A percentile compares a stretch with the other conserved stretches of the same genome.
Conservation (phyloP, 1,140 invertebrate species). For the Aphidius gifuensis region DNA sequence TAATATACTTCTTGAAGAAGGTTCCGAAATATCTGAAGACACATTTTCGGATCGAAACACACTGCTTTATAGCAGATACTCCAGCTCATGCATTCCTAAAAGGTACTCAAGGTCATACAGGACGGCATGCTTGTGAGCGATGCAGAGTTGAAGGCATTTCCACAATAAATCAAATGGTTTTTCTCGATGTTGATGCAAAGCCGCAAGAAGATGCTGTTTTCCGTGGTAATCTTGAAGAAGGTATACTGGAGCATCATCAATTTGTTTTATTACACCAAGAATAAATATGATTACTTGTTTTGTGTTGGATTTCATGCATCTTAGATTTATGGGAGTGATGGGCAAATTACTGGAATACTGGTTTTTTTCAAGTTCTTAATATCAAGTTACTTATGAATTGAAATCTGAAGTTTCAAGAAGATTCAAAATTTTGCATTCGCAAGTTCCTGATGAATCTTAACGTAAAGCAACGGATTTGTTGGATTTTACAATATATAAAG, state of each 20-base stretch:
- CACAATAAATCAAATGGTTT: constrained; percentile 3
- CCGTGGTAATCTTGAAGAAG: neutral
- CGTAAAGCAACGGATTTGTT: constrained; percentile 12
- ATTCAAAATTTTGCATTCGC: constrained; percentile 4
- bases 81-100: constrained; percentile 19
- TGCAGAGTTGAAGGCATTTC: constrained; percentile 13
- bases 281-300: constrained; percentile 14
- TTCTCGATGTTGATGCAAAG: constrained; percentile 2
- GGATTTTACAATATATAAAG: constrained; percentile 16
- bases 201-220: constrained; percentile 14
- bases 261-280: constrained; percentile 11
- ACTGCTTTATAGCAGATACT: constrained; percentile 18
- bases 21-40: constrained; percentile 12
- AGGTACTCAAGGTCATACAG: constrained; percentile 14
- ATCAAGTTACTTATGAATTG: neutral
- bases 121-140: constrained; percentile 18
- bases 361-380: constrained; percentile 9
- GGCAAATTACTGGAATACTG: constrained; percentile 13
- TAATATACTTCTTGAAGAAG: constrained; percentile 17
- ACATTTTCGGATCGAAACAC: constrained; percentile 9
- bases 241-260: constrained; percentile 10
- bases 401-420: constrained; percentile 13
- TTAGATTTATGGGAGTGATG: constrained; percentile 12
- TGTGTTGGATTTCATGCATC: constrained; percentile 18
- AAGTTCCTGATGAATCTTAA: constrained; percentile 14